Base-by-base conservation (phyloP, 2,113 vertebrate species). In the Leptocoma aspasia region DNA sequence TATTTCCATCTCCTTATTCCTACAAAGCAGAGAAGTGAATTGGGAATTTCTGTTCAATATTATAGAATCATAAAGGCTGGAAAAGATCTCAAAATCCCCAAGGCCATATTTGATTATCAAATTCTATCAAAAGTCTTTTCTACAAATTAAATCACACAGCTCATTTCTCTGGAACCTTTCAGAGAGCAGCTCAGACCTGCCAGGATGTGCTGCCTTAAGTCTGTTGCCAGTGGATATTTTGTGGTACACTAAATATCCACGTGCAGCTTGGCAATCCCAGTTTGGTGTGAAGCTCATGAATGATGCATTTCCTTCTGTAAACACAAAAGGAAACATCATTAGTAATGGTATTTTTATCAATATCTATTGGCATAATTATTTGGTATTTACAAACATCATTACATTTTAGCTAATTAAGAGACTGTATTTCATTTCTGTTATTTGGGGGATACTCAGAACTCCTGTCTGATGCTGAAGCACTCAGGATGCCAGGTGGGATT, bases 381-480 rank as follows among this genome's bases (percentile, higher is more conserved):
- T 60, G 30, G 7, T 35, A 17, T 50, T 50, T 42, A 61, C 28
- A 59, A 54, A 33, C 31, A 54, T 37, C 10, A 1, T 18, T 6
- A 11, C 3, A 4, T 33, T 61, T 42, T 13, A 30, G 12, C 42
- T 33, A 42, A 54, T 64, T 33, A 41, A 26, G 39, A 41, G n/a
- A 1, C 5, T 56, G 4, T 2, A 7, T 23, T 41, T 60, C 0
- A 10, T 19, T 47, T 12, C 15, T 31, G 0, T 63, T 23, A 6
- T 31, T 6, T 44, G 42, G 42, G 63, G 61, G 17, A 45, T 10
- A 12, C 23, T 41, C 33, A 42, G 2, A 7, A 3, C 9, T 84
- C 41, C 75, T 68, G 41, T 2, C 65, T 17, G 20, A 20, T 17
- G 60, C 57, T 52, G 70, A 9, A 37, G 56, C 26, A 3, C 37